A percentile compares a stretch with the other conserved stretches of the same genome.
Evolutionary conservation across 2,113 vertebrate species (phyloP).

Genomic region (Prunella himalayana): DNA sequence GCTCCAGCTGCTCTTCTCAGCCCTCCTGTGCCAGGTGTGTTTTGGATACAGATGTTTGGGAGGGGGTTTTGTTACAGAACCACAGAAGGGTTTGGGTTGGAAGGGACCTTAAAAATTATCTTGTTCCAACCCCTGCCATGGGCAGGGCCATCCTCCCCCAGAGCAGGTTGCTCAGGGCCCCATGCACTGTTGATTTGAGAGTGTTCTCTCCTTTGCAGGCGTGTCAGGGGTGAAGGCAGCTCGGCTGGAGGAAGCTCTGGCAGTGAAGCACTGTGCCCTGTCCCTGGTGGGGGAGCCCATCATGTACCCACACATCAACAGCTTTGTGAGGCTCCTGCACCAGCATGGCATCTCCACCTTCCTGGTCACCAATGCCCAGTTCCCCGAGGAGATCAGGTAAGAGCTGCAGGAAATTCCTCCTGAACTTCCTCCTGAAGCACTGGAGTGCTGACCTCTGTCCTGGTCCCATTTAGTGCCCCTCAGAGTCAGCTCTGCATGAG

Average conservation of each 20-base stretch:
- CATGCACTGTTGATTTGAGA: neutral
- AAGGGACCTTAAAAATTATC: neutral
- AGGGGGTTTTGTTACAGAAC: neutral
- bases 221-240: conserved; percentile 85
- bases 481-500: neutral
- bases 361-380: conserved; percentile 94
- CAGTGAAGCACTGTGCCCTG: conserved; percentile 86
- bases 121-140: neutral
- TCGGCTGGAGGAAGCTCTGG: conserved; percentile 84
- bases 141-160: neutral
- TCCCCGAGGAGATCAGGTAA: conserved; percentile 91
- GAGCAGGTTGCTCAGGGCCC: neutral
- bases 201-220: conserved; percentile 60
- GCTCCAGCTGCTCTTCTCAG: neutral
- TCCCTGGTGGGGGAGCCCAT: conserved; percentile 96
- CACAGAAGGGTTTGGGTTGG: neutral
- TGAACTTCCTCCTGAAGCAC: neutral
- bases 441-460: neutral
- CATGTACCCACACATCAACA: conserved; percentile 94
- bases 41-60: neutral
- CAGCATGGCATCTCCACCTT: conserved; percentile 85
- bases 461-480: neutral
- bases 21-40: neutral
- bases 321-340: conserved; percentile 85
- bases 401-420: neutral